These are phyloP conservation scores for Heliconius eleuchia DNA, from an alignment of 1,140 invertebrate genomes.

Conservation along the genomic window DNA sequence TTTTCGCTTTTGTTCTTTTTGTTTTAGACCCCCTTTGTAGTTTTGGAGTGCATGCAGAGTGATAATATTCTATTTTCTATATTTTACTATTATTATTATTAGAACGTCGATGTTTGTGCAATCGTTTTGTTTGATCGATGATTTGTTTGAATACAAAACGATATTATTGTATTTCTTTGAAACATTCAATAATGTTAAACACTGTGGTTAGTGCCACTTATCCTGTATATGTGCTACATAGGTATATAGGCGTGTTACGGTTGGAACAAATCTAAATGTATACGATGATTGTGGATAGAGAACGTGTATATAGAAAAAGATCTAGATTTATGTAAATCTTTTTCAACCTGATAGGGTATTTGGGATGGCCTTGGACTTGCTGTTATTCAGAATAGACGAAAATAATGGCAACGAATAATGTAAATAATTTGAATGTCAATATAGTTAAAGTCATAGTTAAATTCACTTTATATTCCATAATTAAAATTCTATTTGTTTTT, in stretches of 20 bases:
- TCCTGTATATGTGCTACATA: not conserved
- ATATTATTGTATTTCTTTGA: slow-evolving; percentile 7
- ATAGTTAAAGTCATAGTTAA: too few species aligned
- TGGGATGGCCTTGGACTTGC: too few species aligned
- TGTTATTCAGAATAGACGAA: too few species aligned
- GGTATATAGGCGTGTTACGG: not conserved
- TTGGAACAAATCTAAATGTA: not conserved
- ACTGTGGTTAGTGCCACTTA: not conserved
- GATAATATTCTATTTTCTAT: slow-evolving; percentile 39
- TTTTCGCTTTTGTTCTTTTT: slow-evolving; percentile 69
- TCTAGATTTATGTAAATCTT: not conserved
- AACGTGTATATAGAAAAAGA: not conserved
- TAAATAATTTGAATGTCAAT: too few species aligned
- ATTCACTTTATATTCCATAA: too few species aligned
- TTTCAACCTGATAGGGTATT: not conserved
- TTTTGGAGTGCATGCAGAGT: slow-evolving; percentile 32
- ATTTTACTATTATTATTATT: slow-evolving; percentile 34
- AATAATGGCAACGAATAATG: too few species aligned
- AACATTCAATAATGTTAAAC: not conserved
- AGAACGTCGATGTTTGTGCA: slow-evolving; percentile 15
- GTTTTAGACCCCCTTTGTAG: slow-evolving; percentile 58
- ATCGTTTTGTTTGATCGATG: not conserved
- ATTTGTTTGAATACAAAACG: slow-evolving; percentile 12
- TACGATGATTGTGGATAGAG: not conserved
- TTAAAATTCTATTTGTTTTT: too few species aligned